These are phyloP conservation scores for Galemys pyrenaicus DNA, from an alignment of 2,113 vertebrate genomes.

Conservation along the genomic window DNA sequence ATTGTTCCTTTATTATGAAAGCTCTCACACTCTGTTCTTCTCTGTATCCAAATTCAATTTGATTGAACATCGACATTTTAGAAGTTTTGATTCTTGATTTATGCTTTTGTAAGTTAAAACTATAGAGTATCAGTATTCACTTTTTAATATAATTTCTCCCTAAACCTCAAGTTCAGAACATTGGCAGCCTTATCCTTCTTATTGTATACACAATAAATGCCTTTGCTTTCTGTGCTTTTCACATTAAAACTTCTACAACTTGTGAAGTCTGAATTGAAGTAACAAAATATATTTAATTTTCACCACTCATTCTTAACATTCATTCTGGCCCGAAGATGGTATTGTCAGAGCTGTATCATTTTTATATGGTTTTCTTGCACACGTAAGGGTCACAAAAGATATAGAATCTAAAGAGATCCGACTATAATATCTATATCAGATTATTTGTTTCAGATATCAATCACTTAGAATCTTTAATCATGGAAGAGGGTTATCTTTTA, in stretches of 20 bases:
- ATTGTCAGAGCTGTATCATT: not conserved
- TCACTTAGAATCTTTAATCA: constrained; percentile 21
- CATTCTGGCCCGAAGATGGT: not conserved
- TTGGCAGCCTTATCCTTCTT: not conserved
- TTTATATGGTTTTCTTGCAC: constrained; percentile 13
- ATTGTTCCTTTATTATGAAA: not conserved
- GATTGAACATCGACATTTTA: not conserved
- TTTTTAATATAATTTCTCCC: not conserved
- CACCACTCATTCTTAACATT: not conserved
- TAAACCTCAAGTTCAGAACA: not conserved
- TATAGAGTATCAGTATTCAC: not conserved
- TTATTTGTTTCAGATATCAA: not conserved
- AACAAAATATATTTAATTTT: not conserved
- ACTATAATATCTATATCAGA: not conserved
- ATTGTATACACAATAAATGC: not conserved
- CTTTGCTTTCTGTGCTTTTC: not conserved
- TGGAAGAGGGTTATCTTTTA: not conserved
- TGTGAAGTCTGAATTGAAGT: not conserved
- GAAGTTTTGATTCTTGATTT: not conserved
- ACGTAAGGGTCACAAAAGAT: constrained; percentile 2
- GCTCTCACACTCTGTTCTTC: not conserved
- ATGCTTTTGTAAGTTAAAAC: not conserved
- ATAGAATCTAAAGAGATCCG: not conserved
- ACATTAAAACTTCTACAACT: not conserved
- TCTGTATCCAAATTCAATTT: too few species aligned